Conservation (phyloP, 2,113 vertebrate genomes). For the Eidolon helvum region DNA sequence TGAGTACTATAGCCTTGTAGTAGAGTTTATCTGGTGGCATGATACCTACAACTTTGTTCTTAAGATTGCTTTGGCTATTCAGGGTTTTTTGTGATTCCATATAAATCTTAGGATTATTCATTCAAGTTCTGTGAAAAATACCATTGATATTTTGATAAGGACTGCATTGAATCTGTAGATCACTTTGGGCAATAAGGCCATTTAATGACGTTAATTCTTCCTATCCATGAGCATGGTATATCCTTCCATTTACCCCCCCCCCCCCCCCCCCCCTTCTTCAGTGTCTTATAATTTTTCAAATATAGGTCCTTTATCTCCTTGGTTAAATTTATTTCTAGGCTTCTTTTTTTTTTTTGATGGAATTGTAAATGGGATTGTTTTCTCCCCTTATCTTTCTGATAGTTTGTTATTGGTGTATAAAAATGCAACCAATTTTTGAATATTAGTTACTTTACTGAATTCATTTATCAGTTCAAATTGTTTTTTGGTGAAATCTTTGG, state of each 20-base stretch:
- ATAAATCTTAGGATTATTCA: too few relatives aligned
- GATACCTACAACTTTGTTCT: too few relatives aligned
- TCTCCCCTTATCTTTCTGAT: not conserved
- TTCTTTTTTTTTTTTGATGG: not conserved
- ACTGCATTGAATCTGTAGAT: too few relatives aligned
- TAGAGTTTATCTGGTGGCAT: too few relatives aligned
- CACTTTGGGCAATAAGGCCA: too few relatives aligned
- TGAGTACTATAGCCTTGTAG: too few relatives aligned
- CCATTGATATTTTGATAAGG: too few relatives aligned
- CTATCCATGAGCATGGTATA: not conserved
- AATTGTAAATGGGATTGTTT: not conserved
- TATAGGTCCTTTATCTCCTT: not conserved
- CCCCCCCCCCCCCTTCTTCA: too few relatives aligned
- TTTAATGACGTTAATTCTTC: not conserved
- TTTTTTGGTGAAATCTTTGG: not conserved
- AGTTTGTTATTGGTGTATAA: not conserved
- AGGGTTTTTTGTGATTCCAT: too few relatives aligned
- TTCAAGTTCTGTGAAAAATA: too few relatives aligned
- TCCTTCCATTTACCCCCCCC: not conserved
- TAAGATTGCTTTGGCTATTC: not conserved
- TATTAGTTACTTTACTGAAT: not conserved
- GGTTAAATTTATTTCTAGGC: not conserved
- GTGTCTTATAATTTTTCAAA: not conserved
- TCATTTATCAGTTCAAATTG: not conserved
- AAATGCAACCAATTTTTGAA: not conserved